phyloP scores from a whole-genome alignment of 2,797 vertebrate genomes.

The Sebastes paucispinis region DNA sequence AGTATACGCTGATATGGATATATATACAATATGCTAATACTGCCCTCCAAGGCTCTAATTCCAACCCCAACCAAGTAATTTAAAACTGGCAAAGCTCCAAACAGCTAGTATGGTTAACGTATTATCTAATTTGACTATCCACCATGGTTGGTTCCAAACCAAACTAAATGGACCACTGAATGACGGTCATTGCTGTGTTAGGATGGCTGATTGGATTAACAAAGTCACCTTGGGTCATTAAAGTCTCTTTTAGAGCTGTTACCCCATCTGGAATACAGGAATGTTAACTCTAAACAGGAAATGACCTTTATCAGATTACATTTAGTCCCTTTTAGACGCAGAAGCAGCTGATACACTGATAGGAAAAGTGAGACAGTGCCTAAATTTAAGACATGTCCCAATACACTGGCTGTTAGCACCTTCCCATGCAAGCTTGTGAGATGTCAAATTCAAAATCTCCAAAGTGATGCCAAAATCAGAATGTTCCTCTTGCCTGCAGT shows the following conservation, averaged over 20 bases:
- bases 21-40: neutral
- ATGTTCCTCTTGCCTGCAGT: neutral
- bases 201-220: conserved; percentile 38
- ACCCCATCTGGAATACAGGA: conserved; percentile 45
- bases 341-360: conserved; percentile 46
- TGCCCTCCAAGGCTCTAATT: neutral
- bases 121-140: conserved; percentile 7
- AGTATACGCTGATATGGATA: neutral
- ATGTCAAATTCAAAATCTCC: neutral
- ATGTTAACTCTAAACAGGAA: conserved; percentile 66
- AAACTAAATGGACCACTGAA: conserved; percentile 29
- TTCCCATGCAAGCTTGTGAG: neutral
- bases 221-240: conserved; percentile 53
- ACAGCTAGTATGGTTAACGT: neutral
- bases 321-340: neutral
- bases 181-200: conserved; percentile 5
- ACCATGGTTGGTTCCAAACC: conserved; percentile 33
- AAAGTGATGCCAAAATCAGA: neutral
- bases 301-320: conserved; percentile 47
- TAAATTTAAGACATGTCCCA: neutral
- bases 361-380: conserved; percentile 2
- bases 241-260: conserved; percentile 31
- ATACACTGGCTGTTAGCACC: neutral
- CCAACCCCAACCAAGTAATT: neutral
- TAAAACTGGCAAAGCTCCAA: neutral